phyloP scores from a whole-genome alignment of 1,140 invertebrate species.

The Papilio helenus region DNA sequence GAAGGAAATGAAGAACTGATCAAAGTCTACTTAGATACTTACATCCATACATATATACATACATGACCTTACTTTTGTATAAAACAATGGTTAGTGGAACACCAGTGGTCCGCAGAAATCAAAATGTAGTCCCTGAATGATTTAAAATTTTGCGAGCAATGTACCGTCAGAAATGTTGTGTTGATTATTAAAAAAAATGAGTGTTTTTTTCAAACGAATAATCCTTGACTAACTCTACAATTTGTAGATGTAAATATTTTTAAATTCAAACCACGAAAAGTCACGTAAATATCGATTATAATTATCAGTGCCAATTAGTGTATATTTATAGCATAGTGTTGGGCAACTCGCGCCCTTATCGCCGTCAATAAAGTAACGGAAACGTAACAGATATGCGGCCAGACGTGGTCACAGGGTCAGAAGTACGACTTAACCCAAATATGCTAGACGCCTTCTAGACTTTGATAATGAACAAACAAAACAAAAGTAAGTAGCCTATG shows the following conservation, averaged over 20 bases:
- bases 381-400: background rate
- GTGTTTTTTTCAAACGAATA: no score
- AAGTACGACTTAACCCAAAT: background rate
- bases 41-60: background rate
- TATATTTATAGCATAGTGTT: background rate
- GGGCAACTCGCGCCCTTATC: conserved; percentile 6
- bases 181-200: no score
- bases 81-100: no score
- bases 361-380: background rate
- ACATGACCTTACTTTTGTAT: no score
- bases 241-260: background rate
- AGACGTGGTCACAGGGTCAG: background rate
- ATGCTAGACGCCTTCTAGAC: conserved; percentile 17
- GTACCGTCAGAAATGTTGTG: no score
- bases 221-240: background rate
- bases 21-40: background rate
- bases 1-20: background rate
- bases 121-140: no score
- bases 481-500: no score
- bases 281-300: background rate
- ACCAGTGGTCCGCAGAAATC: no score
- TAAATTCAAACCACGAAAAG: background rate
- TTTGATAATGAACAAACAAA: background rate
- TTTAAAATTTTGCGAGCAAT: no score
- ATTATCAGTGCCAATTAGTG: background rate